These are phyloP conservation scores for Ctenoplectra terminalis DNA, from an alignment of 1,140 invertebrate genomes.

Conservation along the genomic window DNA sequence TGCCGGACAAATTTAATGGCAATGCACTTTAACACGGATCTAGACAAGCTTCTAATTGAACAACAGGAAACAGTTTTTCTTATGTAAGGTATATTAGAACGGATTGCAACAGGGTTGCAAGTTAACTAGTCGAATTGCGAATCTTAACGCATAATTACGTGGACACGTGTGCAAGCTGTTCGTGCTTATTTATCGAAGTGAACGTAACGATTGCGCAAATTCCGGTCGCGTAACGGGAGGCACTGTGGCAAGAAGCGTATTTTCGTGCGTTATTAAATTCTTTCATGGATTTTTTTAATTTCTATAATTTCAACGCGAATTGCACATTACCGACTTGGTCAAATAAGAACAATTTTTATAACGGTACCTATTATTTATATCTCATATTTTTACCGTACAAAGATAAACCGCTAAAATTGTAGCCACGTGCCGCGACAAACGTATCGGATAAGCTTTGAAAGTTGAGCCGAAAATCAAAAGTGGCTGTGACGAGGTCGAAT, in stretches of 20 bases:
- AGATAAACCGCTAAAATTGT: not conserved
- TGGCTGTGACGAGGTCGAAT: not conserved
- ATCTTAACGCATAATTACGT: slow-evolving; percentile 24
- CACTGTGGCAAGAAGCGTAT: not conserved
- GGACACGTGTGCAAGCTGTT: not conserved
- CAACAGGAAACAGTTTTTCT: not conserved
- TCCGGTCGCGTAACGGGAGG: slow-evolving; percentile 24
- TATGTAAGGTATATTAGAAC: not conserved
- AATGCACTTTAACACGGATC: too few relatives aligned
- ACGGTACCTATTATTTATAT: too few relatives aligned
- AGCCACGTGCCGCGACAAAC: not conserved
- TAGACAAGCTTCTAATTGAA: not conserved
- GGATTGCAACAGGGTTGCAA: slow-evolving; percentile 14
- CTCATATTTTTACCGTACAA: too few relatives aligned
- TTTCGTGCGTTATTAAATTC: not conserved
- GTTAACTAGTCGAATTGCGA: not conserved
- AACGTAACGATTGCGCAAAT: slow-evolving; percentile 50
- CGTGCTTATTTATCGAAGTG: slow-evolving; percentile 19
- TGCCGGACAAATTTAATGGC: not conserved
- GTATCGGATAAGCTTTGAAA: not conserved
- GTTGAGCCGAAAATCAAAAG: not conserved
- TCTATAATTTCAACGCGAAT: not conserved
- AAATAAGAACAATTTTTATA: too few relatives aligned
- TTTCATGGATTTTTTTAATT: not conserved
- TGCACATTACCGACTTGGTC: not conserved